Evolutionary conservation across 2,797 vertebrate species (phyloP), one percentile per base, ranked within the genome.

Genomic region (Rhyacichthys aspro): DNA sequence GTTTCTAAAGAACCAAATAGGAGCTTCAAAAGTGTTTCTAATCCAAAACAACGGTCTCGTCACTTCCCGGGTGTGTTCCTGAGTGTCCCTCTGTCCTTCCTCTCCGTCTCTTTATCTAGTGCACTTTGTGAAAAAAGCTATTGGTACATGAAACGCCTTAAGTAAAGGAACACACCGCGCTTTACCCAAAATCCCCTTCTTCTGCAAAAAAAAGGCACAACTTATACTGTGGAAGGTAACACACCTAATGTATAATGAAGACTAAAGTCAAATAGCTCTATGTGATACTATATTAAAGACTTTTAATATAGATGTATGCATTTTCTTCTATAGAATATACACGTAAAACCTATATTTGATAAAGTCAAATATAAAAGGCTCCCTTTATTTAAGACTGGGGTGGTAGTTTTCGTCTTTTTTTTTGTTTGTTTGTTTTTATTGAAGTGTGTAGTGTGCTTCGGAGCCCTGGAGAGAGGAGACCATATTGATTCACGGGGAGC

Each of bases 61-160:
- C 55, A 56, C 11, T 67, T 43, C 43, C 58, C 1, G 47, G 86
- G 78, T 86, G 85, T 86, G 81, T 85, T 85, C 82, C 78, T 71
- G 55, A 76, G 63, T 48, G 42, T 70, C 68, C 64, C 52, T 2
- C 52, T 7, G 15, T 0, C 28, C n/a, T 32, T 16, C 43, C 43
- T 19, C 33, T 8, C 62, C 44, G 23, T 55, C 69, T 72, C 52
- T n/a, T n/a, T 50, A 71, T 42, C 63, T 86, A 81, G 88, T 89
- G 90, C 90, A 92, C 91, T 93, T 92, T 91, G 83, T 85, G 67
- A 82, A 79, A 88, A 84, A 88, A 84, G 82, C 80, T 88, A 83
- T 86, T 88, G 88, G 86, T 88, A 91, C 84, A 89, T 84, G 75
- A 89, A 85, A 89, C 78, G 91, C 91, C 91, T 94, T 92, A 92